phyloP scores from a whole-genome alignment of 92 coral and sea anemone species.

The Muricea muricata region DNA sequence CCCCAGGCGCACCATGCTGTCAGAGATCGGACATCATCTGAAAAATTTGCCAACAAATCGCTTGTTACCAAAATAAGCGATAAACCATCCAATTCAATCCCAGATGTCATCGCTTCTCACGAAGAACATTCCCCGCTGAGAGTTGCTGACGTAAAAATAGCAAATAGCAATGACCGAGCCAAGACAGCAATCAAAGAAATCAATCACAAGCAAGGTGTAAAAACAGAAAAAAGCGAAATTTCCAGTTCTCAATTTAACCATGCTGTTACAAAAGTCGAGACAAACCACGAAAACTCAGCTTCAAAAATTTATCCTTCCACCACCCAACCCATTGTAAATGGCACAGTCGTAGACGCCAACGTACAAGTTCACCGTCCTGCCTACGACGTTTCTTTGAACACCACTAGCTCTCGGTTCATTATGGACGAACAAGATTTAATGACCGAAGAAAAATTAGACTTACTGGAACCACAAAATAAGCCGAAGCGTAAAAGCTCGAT shows the following conservation, averaged over 20 bases:
- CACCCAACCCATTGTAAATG: background rate
- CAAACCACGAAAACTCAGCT: background rate
- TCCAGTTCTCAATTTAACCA: background rate
- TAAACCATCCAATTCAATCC: background rate
- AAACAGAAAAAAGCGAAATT: background rate
- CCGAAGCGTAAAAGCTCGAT: background rate
- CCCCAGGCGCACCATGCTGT: background rate
- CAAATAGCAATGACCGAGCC: background rate
- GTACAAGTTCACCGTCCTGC: slow-evolving; percentile 2
- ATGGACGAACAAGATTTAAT: background rate
- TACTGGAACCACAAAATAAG: background rate
- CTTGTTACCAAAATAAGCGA: background rate
- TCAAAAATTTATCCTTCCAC: background rate
- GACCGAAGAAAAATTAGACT: too few species aligned
- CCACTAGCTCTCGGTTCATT: background rate
- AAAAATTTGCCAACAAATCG: slow-evolving; percentile 18
- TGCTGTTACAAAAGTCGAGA: background rate
- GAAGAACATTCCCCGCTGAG: background rate
- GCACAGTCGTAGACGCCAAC: background rate
- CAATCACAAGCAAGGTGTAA: background rate
- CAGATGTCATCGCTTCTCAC: slow-evolving; percentile 28
- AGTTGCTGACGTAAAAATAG: background rate
- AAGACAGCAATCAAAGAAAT: background rate
- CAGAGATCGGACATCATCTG: background rate
- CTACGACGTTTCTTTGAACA: background rate